Base-by-base conservation (phyloP, 2,113 vertebrate species). In the Leptobrachium leishanense region DNA sequence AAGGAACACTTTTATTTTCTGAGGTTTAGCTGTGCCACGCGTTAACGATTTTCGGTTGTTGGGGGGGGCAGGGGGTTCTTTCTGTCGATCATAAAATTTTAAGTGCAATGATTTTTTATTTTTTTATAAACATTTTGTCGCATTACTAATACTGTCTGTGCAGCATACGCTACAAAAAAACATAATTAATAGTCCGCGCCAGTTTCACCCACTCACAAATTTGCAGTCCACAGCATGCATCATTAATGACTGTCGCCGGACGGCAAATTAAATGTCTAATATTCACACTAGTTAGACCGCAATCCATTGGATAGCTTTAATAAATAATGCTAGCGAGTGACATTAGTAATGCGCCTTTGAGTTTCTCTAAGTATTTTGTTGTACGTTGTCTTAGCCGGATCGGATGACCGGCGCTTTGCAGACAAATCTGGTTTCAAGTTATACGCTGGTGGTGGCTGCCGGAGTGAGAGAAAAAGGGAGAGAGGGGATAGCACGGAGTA, bases 261-360 rank as follows among this genome's bases (percentile, higher is more conserved):
- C 59, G 70, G 77, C 72, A 79, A 79, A 73, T 68, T 13, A 73
- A 59, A 73, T 73, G 63, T 79, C 65, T 68, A 68, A 79, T 79
- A 73, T 67, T 62, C 20, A 15, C 20, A 55, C 11, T 64, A 65
- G 68, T 72, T 55, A 43, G 59, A 65, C 68, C 44, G 50, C 70
- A 54, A 79, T 43, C 46, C 63, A 57, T 67, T 74, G 77, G 43
- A 79, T 20, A 20, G 63, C 43, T 31, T 74, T 68, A 73, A 73
- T 79, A 79, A 73, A 70, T 79, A 79, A 79, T 71, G 68, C 67
- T 57, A 46, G 57, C 59, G 44, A 70, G 63, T 74, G 77, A 68
- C 71, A 54, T 62, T 63, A 67, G 39, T 67, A 68, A 68, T 53
- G 74, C n/a, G 57, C 57, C 68, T 64, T 67, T 79, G 70, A 70